These are phyloP conservation scores for Girardinichthys multiradiatus DNA, from an alignment of 2,113 vertebrate genomes.

Conservation along the genomic window DNA sequence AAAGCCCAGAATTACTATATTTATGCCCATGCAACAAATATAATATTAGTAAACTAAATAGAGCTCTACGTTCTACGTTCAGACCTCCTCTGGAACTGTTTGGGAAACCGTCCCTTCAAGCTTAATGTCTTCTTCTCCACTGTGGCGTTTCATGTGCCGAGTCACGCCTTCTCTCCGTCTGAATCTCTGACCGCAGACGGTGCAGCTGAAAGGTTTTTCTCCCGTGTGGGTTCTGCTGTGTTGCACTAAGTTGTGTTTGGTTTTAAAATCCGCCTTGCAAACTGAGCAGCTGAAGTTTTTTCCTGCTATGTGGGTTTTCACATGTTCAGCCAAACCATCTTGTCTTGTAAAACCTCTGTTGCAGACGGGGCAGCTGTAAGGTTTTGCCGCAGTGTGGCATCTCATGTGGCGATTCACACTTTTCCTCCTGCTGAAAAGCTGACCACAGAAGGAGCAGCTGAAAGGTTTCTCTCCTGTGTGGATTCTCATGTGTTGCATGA, in stretches of 20 bases:
- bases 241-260: not conserved
- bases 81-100: no score
- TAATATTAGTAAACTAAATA: no score
- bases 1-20: no score
- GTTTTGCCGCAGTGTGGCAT: conserved; percentile 1
- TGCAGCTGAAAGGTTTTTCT: not conserved
- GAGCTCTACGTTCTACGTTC: no score
- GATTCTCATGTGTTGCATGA: not conserved
- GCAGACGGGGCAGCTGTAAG: not conserved
- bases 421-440: not conserved
- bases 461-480: not conserved
- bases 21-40: no score
- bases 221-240: not conserved
- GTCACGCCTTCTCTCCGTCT: not conserved
- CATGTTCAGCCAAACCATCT: not conserved
- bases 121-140: not conserved
- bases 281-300: not conserved
- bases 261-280: not conserved
- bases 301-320: not conserved
- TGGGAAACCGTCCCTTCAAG: not conserved
- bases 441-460: not conserved
- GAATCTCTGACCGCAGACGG: not conserved
- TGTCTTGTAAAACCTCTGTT: not conserved
- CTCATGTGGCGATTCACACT: not conserved
- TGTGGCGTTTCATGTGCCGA: not conserved